Evolutionary conservation across 1,140 invertebrate species (phyloP), one percentile per base, ranked within the genome.

Genomic region (Drosophila pandora): DNA sequence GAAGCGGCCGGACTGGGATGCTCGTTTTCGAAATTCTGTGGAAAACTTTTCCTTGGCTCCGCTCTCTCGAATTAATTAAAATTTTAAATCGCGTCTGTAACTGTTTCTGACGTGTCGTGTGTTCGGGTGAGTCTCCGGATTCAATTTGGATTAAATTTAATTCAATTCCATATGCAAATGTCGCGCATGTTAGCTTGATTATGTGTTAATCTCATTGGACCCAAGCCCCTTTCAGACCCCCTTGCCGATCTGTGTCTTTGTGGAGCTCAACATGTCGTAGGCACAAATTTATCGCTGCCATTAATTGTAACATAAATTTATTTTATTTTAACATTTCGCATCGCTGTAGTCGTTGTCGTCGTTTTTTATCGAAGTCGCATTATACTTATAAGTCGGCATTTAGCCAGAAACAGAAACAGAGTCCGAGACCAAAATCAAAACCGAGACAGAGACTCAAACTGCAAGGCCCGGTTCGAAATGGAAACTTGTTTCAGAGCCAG

Each of bases 311-410:
- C 83, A 89, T 88, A 89, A 88, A 88, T 88, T 88, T 83, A 63
- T 88, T 88, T 88, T 89, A 88, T 88, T 88, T 88, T 88, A 83
- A 83, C 83, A 88, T 88, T 88, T 88, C 83, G 83, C 83, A 88
- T 89, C 72, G 58, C 22, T 28, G 32, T 28, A 10, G 58, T 13
- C 41, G 78, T 69, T 30, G 45, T 62, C 49, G 59, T 34, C 48
- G 78, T 37, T 70, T 71, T 76, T 76, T 78, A 88, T 82, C 83
- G 65, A 60, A 68, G 70, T 52, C 70, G 79, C 79, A 76, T 87
- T 88, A 83, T 88, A 76, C 70, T 79, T 87, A 83, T 88, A 87
- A 79, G 74, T 76, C 83, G 71, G 64, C 79, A 74, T 83, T 88
- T 88, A 80, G 60, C 17, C 60, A 56, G 70, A 58, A 63, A 71